A percentile compares a stretch with the other conserved stretches of the same genome.
These are phyloP conservation scores for Atherinomorus stipes DNA, from an alignment of 2,113 vertebrate genomes.

Conservation along the genomic window DNA sequence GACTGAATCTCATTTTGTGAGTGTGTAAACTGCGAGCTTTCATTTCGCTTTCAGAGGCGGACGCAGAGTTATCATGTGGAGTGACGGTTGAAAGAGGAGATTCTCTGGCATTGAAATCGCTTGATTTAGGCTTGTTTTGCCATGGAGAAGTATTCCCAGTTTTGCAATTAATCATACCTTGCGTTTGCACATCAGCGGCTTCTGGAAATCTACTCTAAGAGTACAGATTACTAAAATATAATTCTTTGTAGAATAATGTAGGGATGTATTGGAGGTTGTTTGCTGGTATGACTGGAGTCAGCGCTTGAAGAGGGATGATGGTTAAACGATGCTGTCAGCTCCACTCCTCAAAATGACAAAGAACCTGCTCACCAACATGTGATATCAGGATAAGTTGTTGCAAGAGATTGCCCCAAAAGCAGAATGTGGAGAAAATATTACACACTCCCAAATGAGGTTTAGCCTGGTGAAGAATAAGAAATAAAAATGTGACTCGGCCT, in stretches of 20 bases:
- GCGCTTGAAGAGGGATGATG: constrained; percentile 1
- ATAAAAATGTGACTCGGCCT: constrained; percentile 62
- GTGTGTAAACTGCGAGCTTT: constrained; percentile 30
- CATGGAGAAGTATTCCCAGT: neutral
- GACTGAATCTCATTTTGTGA: constrained; percentile 61
- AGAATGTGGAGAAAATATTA: constrained; percentile 16
- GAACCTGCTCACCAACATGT: neutral
- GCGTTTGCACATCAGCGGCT: constrained; percentile 31
- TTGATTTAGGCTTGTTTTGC: constrained; percentile 22
- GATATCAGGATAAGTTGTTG: constrained; percentile 3
- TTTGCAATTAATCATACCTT: constrained; percentile 15
- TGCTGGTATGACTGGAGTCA: neutral
- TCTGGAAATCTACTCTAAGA: constrained; percentile 59
- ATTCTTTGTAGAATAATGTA: constrained; percentile 43
- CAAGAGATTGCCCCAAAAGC: neutral
- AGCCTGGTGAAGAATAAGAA: constrained; percentile 16
- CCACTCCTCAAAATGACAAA: constrained; percentile 10
- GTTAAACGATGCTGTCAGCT: constrained; percentile 26
- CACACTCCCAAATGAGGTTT: constrained; percentile 64
- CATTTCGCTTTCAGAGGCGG: neutral
- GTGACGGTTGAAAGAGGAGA: neutral
- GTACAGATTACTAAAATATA: constrained; percentile 46
- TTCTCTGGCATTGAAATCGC: constrained; percentile 3
- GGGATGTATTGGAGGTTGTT: constrained; percentile 23
- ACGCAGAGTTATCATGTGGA: neutral